Evolutionary conservation across 2,797 vertebrate species (phyloP).

Genomic region (Danio albolineatus): DNA sequence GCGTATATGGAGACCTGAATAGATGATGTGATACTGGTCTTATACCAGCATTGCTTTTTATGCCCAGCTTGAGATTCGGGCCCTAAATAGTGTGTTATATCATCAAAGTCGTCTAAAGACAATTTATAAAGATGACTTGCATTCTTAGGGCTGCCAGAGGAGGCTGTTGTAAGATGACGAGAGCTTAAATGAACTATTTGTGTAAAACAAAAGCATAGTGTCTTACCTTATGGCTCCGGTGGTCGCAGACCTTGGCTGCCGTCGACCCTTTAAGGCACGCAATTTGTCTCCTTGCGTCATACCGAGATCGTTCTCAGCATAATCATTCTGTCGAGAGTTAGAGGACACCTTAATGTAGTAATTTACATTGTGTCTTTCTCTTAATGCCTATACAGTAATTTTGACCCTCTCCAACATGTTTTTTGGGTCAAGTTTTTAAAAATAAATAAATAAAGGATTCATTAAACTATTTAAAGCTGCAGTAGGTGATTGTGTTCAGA

Average conservation of each 20-base stretch:
- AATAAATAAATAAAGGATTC: no score
- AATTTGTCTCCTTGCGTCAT: constrained; percentile 96
- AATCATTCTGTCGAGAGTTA: constrained; percentile 75
- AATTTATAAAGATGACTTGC: not conserved
- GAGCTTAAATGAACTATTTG: not conserved
- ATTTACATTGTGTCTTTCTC: not conserved
- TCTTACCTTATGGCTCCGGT: constrained; percentile 83
- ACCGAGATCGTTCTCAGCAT: constrained; percentile 73
- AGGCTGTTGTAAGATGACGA: not conserved
- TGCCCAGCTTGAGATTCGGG: not conserved
- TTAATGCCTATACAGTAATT: not conserved
- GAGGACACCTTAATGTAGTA: no score
- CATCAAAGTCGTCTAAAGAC: not conserved
- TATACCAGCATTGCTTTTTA: not conserved
- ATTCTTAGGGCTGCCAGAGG: not conserved
- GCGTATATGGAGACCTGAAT: not conserved
- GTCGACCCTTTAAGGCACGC: constrained; percentile 91
- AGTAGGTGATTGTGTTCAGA: no score
- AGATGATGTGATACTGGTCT: not conserved
- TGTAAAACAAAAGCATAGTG: not conserved
- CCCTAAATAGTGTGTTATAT: not conserved
- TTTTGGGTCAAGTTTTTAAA: no score
- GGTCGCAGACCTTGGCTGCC: constrained; percentile 81
- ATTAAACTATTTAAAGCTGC: no score
- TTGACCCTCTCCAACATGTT: no score